Evolutionary conservation across 2,888 invertebrate species (phyloP), one percentile per base, ranked within the genome.

Genomic region (Hydraecia micacea): DNA sequence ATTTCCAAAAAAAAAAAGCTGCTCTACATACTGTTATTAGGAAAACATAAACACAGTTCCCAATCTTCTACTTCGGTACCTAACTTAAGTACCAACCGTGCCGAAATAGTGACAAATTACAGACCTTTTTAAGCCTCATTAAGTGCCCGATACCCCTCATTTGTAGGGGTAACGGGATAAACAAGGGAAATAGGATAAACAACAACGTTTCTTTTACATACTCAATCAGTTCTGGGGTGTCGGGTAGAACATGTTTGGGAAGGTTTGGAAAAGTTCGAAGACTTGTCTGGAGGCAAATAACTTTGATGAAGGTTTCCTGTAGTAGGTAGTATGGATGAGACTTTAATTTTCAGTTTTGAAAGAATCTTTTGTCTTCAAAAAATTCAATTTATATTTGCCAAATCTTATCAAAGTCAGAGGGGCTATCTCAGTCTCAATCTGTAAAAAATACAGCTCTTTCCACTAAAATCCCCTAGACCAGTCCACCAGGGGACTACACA

Each of bases 81-180:
- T 62, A 77, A 73, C 58, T 78, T 66, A 15, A 75, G 46, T 32
- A 55, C 28, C 55, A 58, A 73, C 49, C 21, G 46, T 36, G 73
- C 49, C 70, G 18, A 18, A 68, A 65, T 75, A 77, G 69, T 74
- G 79, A 87, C 79, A 81, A 65, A 87, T 76, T 77, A 84, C 72
- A 74, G 25, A 74, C 86, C 81, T 81, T 86, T 88, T 86, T 78
- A 84, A 78, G 87, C 67, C 71, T 78, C 88, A 87, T 88, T 88
- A 81, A 81, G 62, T 79, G 63, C 66, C 62, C 46, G 42, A 66
- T 73, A 49, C 76, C 42, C 66, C 77, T 88, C 84, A 84, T 88
- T 88, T 87, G 78, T 71, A 67, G 73, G 73, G 86, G 66, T 84
- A 84, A 79, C 66, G 69, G 85, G 82, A 58, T 85, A 85, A 85